A percentile compares a stretch with the other conserved stretches of the same genome.
These are phyloP conservation scores for Nysson spinosus DNA, from an alignment of 2,888 invertebrate genomes.

Conservation along the genomic window DNA sequence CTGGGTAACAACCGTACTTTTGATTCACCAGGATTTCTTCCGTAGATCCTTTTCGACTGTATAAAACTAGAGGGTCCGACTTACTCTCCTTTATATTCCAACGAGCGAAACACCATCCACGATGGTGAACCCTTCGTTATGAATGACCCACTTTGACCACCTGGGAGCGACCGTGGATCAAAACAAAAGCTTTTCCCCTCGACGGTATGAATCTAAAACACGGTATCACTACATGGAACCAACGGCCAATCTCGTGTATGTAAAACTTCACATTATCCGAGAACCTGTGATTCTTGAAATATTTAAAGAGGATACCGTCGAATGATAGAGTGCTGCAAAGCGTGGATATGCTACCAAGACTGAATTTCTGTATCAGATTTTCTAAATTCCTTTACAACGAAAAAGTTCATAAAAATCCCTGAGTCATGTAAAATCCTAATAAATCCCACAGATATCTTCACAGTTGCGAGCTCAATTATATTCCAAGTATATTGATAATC, in stretches of 20 bases:
- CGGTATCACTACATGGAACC: background rate
- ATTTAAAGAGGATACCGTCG: background rate
- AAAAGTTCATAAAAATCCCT: no score
- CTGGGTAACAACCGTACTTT: background rate
- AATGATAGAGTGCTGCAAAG: no score
- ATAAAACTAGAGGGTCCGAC: conserved; percentile 6
- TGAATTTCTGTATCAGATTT: no score
- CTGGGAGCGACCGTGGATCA: conserved; percentile 21
- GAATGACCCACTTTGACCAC: conserved; percentile 22
- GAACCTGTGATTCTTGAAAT: background rate
- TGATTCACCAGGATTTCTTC: background rate
- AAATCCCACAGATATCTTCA: no score
- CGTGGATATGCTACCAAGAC: no score
- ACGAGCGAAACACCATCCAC: conserved; percentile 5
- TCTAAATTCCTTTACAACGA: no score
- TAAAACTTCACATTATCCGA: background rate
- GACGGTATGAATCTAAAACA: conserved; percentile 14
- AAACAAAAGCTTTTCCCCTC: conserved; percentile 12
- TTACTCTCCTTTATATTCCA: conserved; percentile 5
- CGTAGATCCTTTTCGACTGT: background rate
- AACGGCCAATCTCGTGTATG: background rate
- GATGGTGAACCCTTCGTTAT: conserved; percentile 19
- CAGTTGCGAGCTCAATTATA: no score
- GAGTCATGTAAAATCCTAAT: no score
- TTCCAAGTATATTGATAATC: no score